These are phyloP conservation scores for Drosophila siamana DNA, from an alignment of 2,888 invertebrate genomes.

Conservation along the genomic window DNA sequence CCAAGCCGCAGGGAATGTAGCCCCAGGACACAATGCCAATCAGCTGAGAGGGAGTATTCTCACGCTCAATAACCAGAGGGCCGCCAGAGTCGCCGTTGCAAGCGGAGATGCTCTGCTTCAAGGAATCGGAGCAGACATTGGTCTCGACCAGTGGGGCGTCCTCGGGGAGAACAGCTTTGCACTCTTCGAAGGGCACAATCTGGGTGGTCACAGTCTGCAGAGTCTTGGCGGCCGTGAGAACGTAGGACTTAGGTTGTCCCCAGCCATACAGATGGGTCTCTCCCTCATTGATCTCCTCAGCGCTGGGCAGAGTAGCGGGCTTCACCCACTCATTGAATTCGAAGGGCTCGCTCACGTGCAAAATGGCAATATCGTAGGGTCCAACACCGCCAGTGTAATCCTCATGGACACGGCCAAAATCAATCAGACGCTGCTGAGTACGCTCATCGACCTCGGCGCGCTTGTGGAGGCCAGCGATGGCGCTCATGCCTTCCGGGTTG, in stretches of 20 bases:
- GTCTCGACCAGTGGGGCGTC: conserved; percentile 71
- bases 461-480: conserved; percentile 85
- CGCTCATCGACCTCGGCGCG: conserved; percentile 66
- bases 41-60: conserved; percentile 65
- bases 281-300: conserved; percentile 73
- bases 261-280: conserved; percentile 85
- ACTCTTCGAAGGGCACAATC: conserved; percentile 70
- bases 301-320: conserved; percentile 83
- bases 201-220: conserved; percentile 80
- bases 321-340: conserved; percentile 78
- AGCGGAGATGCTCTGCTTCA: conserved; percentile 84
- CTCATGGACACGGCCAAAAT: conserved; percentile 80
- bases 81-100: conserved; percentile 85
- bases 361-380: conserved; percentile 87
- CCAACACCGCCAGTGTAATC: conserved; percentile 83
- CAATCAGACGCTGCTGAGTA: conserved; percentile 78
- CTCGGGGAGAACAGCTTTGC: conserved; percentile 67
- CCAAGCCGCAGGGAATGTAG: conserved; percentile 85
- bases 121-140: conserved; percentile 86
- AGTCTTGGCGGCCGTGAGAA: conserved; percentile 61
- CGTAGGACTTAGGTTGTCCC: conserved; percentile 83
- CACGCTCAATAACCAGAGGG: conserved; percentile 77
- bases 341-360: conserved; percentile 81
- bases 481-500: conserved; percentile 72
- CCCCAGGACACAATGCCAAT: conserved; percentile 87